These are phyloP conservation scores for Caenorhabditis auriculariae DNA, from an alignment of 2,888 invertebrate genomes.

Conservation along the genomic window DNA sequence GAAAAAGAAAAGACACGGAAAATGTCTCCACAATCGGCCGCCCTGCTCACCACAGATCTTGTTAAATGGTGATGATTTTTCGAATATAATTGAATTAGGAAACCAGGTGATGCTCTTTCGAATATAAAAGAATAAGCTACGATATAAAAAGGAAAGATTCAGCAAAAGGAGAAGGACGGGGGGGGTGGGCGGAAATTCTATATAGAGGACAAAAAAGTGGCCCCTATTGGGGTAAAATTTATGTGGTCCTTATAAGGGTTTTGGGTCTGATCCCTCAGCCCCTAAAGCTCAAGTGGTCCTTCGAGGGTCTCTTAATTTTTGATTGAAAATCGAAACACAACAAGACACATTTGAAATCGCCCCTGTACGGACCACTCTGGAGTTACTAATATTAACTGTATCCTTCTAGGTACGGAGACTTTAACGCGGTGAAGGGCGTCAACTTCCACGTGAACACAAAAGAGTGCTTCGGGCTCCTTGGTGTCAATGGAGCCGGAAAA, in stretches of 20 bases:
- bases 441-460: constrained; percentile 49
- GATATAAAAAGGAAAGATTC: too few species aligned
- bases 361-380: background rate
- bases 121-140: too few species aligned
- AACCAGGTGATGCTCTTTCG: too few species aligned
- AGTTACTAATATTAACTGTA: background rate
- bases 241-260: too few species aligned
- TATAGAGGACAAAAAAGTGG: background rate
- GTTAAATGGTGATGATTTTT: constrained; percentile 28
- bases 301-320: too few species aligned
- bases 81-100: background rate
- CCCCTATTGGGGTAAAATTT: too few species aligned
- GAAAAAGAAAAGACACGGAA: constrained; percentile 39
- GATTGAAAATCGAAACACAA: too few species aligned
- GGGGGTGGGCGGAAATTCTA: too few species aligned
- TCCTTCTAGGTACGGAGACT: constrained; percentile 43
- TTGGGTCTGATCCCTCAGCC: too few species aligned
- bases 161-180: too few species aligned
- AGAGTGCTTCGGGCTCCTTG: constrained; percentile 54
- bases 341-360: background rate
- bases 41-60: constrained; percentile 41
- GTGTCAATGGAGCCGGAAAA: constrained; percentile 59
- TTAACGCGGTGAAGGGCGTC: constrained; percentile 55
- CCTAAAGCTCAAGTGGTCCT: too few species aligned
- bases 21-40: constrained; percentile 10